Evolutionary conservation across 2,888 invertebrate species (phyloP), one percentile per base, ranked within the genome.

Genomic region (Cistogaster globosa): DNA sequence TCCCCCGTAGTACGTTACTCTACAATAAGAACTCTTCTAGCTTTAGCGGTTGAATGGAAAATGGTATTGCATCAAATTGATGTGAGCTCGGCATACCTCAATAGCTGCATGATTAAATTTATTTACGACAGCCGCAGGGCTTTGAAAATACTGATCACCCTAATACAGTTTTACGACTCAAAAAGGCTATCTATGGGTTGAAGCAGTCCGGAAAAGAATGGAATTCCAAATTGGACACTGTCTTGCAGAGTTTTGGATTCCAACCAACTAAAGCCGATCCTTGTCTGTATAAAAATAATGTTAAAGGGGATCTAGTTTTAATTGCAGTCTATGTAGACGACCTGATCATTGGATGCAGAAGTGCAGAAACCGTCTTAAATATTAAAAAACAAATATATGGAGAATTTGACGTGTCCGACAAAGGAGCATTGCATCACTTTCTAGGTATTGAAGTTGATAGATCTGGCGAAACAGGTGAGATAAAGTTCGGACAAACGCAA

Each of bases 21-120:
- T 16, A 87, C 79, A 1, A 82, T 84, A 58, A 62, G 84, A 0
- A 57, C 84, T 67, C 2, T 86, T 14, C 65, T 87, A 53, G 87
- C 86, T 11, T 57, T 87, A 8, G 75, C 87, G 11, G 86, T 69
- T 16, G 72, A 85, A 53, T 42, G 68, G 16, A 74, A 82, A 42
- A 51, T 86, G 57, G 8, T 12, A 12, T 12, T 51, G 8, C 83
- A 86, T 18, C 86, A 86, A n/a, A 77, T 85, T 58, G 86, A 85
- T 20, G 85, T 87, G 5, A 68, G 65, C n/a, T 69, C 86, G 12
- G 86, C 86, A 0, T 87, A 86, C 42, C 57, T 86, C 2, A 82
- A 87, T 57, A 74, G 12, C 36, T 87, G 16, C 32, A 72, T 12
- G 83, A 86, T 6, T 68, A 80, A 53, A 48, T 86, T 7, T 51